A percentile compares a stretch with the other conserved stretches of the same genome.
Evolutionary conservation across 92 coral and sea anemone species (phyloP).

Genomic region (Zoanthus gigantus): DNA sequence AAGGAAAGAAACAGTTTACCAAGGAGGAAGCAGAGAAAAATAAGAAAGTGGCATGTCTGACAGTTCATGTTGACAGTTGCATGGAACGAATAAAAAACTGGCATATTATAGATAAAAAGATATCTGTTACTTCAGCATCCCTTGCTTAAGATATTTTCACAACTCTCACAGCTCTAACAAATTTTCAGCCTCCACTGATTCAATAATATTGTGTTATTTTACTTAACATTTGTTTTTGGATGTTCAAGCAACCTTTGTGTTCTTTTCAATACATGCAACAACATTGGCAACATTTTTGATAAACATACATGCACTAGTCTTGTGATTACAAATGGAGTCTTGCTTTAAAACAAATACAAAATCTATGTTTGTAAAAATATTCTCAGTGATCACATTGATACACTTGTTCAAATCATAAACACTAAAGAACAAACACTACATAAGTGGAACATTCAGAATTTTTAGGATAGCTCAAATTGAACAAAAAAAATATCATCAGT

Average conservation of each 20-base stretch:
- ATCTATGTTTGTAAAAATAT: not conserved
- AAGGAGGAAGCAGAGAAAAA: slow-evolving; percentile 65
- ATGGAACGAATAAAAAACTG: slow-evolving; percentile 81
- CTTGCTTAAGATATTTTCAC: slow-evolving; percentile 65
- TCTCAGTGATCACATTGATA: not conserved
- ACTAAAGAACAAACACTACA: not conserved
- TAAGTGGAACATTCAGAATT: not conserved
- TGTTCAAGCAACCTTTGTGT: not conserved
- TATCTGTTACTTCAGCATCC: slow-evolving; percentile 61
- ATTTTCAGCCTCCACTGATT: slow-evolving; percentile 66
- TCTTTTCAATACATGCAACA: not conserved
- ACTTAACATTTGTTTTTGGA: not conserved
- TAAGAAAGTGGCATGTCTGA: slow-evolving; percentile 67
- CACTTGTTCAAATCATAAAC: slow-evolving; percentile 2
- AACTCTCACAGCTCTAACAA: slow-evolving; percentile 63
- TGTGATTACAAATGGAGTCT: slow-evolving; percentile 1
- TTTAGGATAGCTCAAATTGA: slow-evolving; percentile 2
- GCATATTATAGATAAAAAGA: slow-evolving; percentile 70
- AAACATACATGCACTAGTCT: slow-evolving; percentile 1
- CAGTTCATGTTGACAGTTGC: slow-evolving; percentile 70
- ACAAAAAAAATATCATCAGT: slow-evolving; percentile 1
- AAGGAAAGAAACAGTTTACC: slow-evolving; percentile 58
- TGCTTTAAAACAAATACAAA: slow-evolving; percentile 1
- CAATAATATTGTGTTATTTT: not conserved
- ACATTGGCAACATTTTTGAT: slow-evolving; percentile 1